Percentiles rank a stretch among this genome's conserved stretches.
phyloP scores from a whole-genome alignment of 2,113 vertebrate genomes.

The Blennius ocellaris region DNA sequence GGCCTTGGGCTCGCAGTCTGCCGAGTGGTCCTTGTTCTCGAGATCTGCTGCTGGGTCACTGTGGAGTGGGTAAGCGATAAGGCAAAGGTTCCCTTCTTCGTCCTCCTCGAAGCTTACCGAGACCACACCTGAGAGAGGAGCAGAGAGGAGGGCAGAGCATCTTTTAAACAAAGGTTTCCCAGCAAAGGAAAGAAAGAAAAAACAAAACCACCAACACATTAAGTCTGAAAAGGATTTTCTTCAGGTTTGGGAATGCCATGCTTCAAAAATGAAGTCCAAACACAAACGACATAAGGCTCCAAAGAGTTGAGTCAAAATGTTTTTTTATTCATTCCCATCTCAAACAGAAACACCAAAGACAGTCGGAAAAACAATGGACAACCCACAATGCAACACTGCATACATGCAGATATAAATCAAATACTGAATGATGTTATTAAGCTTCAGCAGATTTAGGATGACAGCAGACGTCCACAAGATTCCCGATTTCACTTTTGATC shows the following conservation, averaged over 20 bases:
- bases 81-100: constrained; percentile 93
- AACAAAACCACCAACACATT: background rate
- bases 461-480: background rate
- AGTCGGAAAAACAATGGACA: background rate
- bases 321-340: constrained; percentile 46
- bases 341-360: constrained; percentile 12
- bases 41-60: constrained; percentile 88
- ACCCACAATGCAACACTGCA: background rate
- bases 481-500: background rate
- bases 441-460: background rate
- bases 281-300: constrained; percentile 44
- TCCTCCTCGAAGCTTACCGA: constrained; percentile 97
- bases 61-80: constrained; percentile 95
- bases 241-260: background rate
- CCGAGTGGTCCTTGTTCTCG: constrained; percentile 89
- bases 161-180: constrained; percentile 6
- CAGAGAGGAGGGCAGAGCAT: constrained; percentile 38
- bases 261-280: constrained; percentile 25
- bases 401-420: background rate
- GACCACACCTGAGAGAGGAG: constrained; percentile 87
- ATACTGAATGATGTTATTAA: background rate
- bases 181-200: background rate
- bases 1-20: constrained; percentile 90
- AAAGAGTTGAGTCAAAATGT: constrained; percentile 7
- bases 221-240: background rate